phyloP scores from a whole-genome alignment of 2,113 vertebrate genomes.

The Bubo blakistoni region DNA sequence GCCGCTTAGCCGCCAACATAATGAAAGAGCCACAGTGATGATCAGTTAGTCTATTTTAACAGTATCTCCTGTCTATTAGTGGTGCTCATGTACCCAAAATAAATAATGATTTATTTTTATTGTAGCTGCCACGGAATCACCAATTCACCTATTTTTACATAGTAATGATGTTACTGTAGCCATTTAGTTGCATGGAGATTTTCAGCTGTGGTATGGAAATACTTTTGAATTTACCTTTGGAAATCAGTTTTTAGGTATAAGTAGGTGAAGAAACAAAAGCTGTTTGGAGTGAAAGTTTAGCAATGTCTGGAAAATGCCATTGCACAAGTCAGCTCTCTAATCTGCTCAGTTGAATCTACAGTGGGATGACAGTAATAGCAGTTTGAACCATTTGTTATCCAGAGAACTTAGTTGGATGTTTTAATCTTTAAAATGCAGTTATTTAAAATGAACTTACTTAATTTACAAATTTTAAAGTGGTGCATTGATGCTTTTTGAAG shows the following conservation, averaged over 20 bases:
- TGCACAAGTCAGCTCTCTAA: background rate
- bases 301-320: background rate
- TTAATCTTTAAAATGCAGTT: background rate
- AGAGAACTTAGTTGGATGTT: background rate
- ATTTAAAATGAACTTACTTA: background rate
- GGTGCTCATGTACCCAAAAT: background rate
- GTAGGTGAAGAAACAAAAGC: background rate
- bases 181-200: background rate
- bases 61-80: background rate
- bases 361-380: background rate
- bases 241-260: background rate
- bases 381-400: background rate
- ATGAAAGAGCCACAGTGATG: background rate
- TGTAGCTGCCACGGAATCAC: background rate
- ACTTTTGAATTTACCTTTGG: background rate
- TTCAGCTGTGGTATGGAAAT: background rate
- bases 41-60: background rate
- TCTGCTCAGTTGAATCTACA: background rate
- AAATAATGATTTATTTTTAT: background rate
- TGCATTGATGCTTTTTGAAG: constrained; percentile 14
- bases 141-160: background rate
- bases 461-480: background rate
- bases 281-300: background rate
- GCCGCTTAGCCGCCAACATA: background rate
- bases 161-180: background rate